phyloP scores from a whole-genome alignment of 2,797 vertebrate species.

The Anableps anableps region DNA sequence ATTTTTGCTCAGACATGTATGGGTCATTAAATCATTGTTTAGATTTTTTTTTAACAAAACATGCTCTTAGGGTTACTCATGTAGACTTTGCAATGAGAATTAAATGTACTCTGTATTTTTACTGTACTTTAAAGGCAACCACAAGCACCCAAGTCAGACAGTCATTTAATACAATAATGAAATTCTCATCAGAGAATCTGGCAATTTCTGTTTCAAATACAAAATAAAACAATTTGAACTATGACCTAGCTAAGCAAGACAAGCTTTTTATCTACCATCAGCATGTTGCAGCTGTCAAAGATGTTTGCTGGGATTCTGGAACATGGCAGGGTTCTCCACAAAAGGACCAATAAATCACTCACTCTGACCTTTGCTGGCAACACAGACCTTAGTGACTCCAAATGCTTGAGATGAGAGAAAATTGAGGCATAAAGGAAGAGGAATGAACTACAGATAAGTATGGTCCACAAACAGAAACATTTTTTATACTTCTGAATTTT shows the following conservation, averaged over 20 bases:
- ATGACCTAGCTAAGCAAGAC: conserved; percentile 5
- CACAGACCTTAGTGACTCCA: conserved; percentile 72
- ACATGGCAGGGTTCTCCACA: conserved; percentile 69
- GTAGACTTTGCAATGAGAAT: neutral
- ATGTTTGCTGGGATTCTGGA: conserved; percentile 67
- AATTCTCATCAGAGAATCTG: neutral
- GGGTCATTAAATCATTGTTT: neutral
- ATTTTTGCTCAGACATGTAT: neutral
- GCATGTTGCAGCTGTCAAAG: conserved; percentile 38
- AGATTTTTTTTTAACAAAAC: neutral
- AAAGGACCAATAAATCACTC: conserved; percentile 84
- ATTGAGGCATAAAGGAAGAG: conserved; percentile 72
- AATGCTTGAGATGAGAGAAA: conserved; percentile 78
- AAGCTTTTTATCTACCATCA: conserved; percentile 33
- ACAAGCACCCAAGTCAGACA: neutral
- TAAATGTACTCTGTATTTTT: neutral
- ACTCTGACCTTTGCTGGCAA: conserved; percentile 84
- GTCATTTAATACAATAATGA: neutral
- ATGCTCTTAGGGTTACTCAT: neutral
- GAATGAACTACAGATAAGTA: conserved; percentile 71
- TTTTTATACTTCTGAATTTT: conserved; percentile 20
- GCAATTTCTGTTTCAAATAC: neutral
- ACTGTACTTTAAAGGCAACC: neutral
- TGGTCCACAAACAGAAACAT: neutral
- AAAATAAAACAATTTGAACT: neutral